Evolutionary conservation across 2,113 vertebrate species (phyloP).

Genomic region (Taxidea taxus): DNA sequence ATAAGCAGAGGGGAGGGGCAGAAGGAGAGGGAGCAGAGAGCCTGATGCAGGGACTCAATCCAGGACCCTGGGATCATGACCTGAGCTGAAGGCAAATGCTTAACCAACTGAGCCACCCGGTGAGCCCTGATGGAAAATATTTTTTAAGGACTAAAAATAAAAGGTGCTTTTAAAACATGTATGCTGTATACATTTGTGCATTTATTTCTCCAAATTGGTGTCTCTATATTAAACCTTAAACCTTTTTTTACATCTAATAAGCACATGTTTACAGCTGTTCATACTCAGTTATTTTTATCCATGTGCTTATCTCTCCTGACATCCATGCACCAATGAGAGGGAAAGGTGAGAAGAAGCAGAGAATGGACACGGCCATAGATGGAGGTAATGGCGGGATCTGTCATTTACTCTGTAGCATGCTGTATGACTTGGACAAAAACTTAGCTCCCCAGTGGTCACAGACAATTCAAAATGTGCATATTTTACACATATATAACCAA

Average conservation of each 20-base stretch:
- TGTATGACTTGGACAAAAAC: not conserved
- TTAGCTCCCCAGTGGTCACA: not conserved
- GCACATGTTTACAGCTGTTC: not conserved
- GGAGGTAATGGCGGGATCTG: not conserved
- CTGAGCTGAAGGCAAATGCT: no score
- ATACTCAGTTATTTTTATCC: no score
- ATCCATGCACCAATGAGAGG: not conserved
- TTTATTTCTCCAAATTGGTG: not conserved
- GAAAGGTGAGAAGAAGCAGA: no score
- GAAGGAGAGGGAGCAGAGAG: no score
- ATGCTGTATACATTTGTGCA: not conserved
- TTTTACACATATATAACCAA: not conserved
- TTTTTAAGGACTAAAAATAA: not conserved
- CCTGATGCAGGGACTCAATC: no score
- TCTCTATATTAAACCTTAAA: not conserved
- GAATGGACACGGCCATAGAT: fast-evolving
- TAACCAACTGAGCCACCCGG: no score
- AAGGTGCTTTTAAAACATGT: not conserved
- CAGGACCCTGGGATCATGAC: no score
- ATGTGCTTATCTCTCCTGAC: not conserved
- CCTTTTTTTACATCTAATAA: not conserved
- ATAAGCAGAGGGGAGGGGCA: no score
- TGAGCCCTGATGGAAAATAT: no score
- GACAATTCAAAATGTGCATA: not conserved
- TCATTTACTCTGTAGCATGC: not conserved